Evolutionary conservation across 2,797 vertebrate genomes (phyloP).

Genomic region (Leptoclinus maculatus): DNA sequence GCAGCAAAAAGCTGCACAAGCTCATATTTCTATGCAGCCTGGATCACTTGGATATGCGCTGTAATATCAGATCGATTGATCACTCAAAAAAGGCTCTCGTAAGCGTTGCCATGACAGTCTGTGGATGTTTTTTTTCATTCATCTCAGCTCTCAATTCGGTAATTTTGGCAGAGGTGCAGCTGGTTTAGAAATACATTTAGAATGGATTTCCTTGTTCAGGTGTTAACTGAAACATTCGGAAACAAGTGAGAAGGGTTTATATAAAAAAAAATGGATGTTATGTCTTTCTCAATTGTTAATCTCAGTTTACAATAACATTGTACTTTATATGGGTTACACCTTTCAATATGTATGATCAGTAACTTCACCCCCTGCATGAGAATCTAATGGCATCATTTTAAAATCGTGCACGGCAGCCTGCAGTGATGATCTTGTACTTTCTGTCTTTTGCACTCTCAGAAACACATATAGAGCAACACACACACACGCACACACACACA

Average conservation of each 20-base stretch:
- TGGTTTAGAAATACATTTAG: conserved; percentile 34
- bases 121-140: conserved; percentile 27
- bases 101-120: conserved; percentile 40
- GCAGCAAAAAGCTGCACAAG: conserved; percentile 13
- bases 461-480: background rate
- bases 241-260: conserved; percentile 11
- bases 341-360: conserved; percentile 1
- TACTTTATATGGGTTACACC: background rate
- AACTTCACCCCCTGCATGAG: background rate
- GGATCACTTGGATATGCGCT: conserved; percentile 32
- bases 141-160: conserved; percentile 33
- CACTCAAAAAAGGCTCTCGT: conserved; percentile 14
- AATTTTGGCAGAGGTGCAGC: conserved; percentile 35
- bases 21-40: conserved; percentile 35
- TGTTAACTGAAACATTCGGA: conserved; percentile 38
- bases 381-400: conserved; percentile 6
- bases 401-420: background rate
- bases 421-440: background rate
- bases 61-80: conserved; percentile 36
- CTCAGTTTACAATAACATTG: conserved; percentile 1
- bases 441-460: background rate
- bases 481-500: background rate
- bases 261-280: conserved; percentile 9
- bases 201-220: conserved; percentile 30
- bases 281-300: background rate